Evolutionary conservation across 1,140 invertebrate genomes (phyloP).

Genomic region (Sesamia nonagrioides): DNA sequence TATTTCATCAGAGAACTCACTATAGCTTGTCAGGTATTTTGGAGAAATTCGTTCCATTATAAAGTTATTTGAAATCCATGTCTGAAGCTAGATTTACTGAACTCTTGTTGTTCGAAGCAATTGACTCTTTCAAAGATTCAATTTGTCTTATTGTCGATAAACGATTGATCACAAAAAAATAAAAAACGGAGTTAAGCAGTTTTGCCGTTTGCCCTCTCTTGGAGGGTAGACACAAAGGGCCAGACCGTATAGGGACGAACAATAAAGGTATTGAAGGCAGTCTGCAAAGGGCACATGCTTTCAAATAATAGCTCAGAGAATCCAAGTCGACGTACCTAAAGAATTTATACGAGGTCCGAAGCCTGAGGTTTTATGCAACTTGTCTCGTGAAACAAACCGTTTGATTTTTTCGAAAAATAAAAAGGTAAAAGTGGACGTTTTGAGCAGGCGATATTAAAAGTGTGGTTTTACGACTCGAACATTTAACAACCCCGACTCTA

Average conservation of each 20-base stretch:
- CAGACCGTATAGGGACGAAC: conserved; percentile 54
- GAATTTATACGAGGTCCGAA: conserved; percentile 63
- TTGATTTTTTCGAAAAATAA: conserved; percentile 38
- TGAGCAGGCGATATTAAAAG: conserved; percentile 12
- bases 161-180: conserved; percentile 8
- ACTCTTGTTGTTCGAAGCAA: not conserved
- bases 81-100: no score
- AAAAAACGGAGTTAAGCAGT: conserved; percentile 27
- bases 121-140: not conserved
- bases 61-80: not conserved
- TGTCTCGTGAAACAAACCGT: conserved; percentile 52
- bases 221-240: conserved; percentile 61
- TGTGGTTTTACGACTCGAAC: conserved; percentile 10
- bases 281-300: conserved; percentile 66
- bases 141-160: not conserved
- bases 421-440: conserved; percentile 3
- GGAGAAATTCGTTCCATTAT: not conserved
- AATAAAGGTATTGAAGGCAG: conserved; percentile 64
- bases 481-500: not conserved
- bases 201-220: conserved; percentile 15
- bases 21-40: not conserved
- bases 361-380: conserved; percentile 65
- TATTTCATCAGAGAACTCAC: not conserved
- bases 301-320: conserved; percentile 74
- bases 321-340: conserved; percentile 65